Conservation (phyloP, 2,113 vertebrate genomes). For the Paedocypris sp. region DNA sequence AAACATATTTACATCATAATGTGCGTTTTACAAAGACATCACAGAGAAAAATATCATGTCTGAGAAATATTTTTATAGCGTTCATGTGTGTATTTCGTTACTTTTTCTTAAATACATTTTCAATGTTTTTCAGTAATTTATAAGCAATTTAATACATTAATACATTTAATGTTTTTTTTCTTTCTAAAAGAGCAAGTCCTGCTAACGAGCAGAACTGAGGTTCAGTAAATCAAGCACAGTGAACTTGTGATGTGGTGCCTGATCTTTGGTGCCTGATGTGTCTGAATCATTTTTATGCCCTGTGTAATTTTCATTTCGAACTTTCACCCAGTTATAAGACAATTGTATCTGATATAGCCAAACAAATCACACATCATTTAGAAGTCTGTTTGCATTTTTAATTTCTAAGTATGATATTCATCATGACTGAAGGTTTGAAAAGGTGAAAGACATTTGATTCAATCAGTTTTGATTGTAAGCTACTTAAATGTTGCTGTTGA, state of each 20-base stretch:
- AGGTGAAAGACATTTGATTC: neutral
- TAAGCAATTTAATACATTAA: too few relatives aligned
- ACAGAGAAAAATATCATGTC: too few relatives aligned
- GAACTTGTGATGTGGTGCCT: conserved; percentile 1
- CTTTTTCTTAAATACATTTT: too few relatives aligned
- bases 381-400: neutral
- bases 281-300: neutral
- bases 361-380: neutral
- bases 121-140: too few relatives aligned
- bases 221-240: neutral
- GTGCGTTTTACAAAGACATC: too few relatives aligned
- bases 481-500: neutral
- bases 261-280: conserved; percentile 13
- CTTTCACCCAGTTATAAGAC: neutral
- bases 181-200: too few relatives aligned
- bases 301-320: neutral
- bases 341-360: neutral
- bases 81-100: too few relatives aligned
- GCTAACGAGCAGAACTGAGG: too few relatives aligned
- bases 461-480: neutral
- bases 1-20: too few relatives aligned
- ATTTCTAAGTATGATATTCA: neutral
- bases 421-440: neutral
- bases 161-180: too few relatives aligned
- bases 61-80: too few relatives aligned